These are phyloP conservation scores for Prietella phreatophila DNA, from an alignment of 2,113 vertebrate species.

Conservation along the genomic window DNA sequence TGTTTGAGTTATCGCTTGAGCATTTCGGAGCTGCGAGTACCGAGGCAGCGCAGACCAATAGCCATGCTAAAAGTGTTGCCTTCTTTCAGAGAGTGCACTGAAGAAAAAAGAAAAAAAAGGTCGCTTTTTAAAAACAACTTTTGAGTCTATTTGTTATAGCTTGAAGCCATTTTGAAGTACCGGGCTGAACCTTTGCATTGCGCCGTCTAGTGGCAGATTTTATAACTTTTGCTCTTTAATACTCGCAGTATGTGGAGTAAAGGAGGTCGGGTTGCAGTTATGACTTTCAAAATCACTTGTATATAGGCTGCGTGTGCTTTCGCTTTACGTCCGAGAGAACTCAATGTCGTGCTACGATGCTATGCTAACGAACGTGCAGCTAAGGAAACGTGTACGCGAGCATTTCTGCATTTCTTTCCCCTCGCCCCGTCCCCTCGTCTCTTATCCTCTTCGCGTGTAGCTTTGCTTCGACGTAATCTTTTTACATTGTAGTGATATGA, in stretches of 20 bases:
- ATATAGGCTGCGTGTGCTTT: conserved; percentile 57
- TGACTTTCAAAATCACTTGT: conserved; percentile 49
- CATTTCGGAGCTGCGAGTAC: conserved; percentile 44
- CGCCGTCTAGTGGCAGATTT: conserved; percentile 47
- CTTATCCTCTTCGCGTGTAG: conserved; percentile 1
- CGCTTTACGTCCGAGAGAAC: conserved; percentile 56
- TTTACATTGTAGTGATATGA: conserved; percentile 55
- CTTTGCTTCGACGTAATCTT: conserved; percentile 26
- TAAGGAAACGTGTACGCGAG: conserved; percentile 52
- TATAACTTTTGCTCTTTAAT: conserved; percentile 45
- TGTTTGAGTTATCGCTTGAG: conserved; percentile 52
- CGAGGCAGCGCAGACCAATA: conserved; percentile 65
- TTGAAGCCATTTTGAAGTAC: conserved; percentile 45
- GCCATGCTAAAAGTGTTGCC: conserved; percentile 72
- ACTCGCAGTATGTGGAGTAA: conserved; percentile 38
- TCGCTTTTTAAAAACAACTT: conserved; percentile 46
- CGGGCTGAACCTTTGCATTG: conserved; percentile 46
- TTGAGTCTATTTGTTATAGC: conserved; percentile 33
- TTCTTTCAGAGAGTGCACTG: conserved; percentile 63
- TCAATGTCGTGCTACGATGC: conserved; percentile 26
- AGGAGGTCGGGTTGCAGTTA: conserved; percentile 47
- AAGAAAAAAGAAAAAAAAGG: conserved; percentile 43
- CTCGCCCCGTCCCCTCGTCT: conserved; percentile 16
- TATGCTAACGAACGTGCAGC: conserved; percentile 51
- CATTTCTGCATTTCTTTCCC: conserved; percentile 57